These are phyloP conservation scores for Thereva nobilitata DNA, from an alignment of 2,888 invertebrate genomes.

Conservation along the genomic window DNA sequence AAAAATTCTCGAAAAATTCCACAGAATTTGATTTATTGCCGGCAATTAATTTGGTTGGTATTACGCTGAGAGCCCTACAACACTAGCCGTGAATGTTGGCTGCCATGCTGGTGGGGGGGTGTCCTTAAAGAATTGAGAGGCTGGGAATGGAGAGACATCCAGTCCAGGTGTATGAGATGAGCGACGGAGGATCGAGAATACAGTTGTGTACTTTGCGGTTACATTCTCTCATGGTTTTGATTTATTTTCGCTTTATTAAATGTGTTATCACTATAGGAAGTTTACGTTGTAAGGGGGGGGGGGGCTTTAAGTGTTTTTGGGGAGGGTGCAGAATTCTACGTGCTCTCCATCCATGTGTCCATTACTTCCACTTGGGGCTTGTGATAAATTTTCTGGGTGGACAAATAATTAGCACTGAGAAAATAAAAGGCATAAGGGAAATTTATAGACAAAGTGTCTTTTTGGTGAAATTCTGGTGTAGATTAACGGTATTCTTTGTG, in stretches of 20 bases:
- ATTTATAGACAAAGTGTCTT: no score
- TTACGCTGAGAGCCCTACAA: not conserved
- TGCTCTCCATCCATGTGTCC: slow-evolving; percentile 3
- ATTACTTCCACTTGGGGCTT: slow-evolving; percentile 35
- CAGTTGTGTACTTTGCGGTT: not conserved
- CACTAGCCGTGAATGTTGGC: not conserved
- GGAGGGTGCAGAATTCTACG: not conserved
- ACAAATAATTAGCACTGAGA: slow-evolving; percentile 37
- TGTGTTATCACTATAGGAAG: slow-evolving; percentile 21
- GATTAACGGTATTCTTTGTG: no score
- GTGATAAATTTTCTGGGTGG: slow-evolving; percentile 36
- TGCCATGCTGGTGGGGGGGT: no score
- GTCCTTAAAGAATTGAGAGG: no score
- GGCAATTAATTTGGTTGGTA: slow-evolving; percentile 27
- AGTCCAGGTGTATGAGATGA: no score
- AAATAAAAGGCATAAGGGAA: slow-evolving; percentile 16
- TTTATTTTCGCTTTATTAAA: slow-evolving; percentile 33
- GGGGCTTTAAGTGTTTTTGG: slow-evolving; percentile 1
- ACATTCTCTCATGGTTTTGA: slow-evolving; percentile 21
- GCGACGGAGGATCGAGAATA: not conserved
- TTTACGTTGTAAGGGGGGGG: slow-evolving; percentile 3
- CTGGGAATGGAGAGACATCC: no score
- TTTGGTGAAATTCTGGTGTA: no score
- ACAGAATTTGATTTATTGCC: slow-evolving; percentile 32
- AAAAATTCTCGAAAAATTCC: slow-evolving; percentile 31